phyloP scores from a whole-genome alignment of 2,888 invertebrate genomes.

The Unio pictorum region DNA sequence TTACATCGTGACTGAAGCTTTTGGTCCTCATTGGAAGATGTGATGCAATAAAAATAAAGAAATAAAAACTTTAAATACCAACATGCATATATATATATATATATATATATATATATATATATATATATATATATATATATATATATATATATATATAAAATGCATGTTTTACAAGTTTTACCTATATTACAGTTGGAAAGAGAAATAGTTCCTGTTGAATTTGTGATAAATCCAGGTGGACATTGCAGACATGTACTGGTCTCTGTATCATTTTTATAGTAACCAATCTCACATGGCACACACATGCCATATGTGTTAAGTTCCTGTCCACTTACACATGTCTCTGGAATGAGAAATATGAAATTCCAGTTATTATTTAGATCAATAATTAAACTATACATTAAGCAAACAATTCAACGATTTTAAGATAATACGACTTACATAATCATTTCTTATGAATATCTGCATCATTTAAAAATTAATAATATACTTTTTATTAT shows the following conservation, averaged over 20 bases:
- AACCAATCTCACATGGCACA: constrained; percentile 76
- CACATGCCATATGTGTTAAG: constrained; percentile 86
- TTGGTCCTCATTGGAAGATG: too few species aligned
- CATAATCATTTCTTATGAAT: neutral
- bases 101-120: too few species aligned
- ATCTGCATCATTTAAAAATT: too few species aligned
- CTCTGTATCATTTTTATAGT: constrained; percentile 30
- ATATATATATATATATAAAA: too few species aligned
- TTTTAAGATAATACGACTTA: neutral
- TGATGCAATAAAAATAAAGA: too few species aligned
- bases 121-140: too few species aligned
- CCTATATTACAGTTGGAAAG: constrained; percentile 70
- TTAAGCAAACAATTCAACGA: neutral
- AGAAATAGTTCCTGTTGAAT: constrained; percentile 84
- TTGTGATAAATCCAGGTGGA: constrained; percentile 88
- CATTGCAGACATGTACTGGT: constrained; percentile 30
- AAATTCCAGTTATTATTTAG: neutral
- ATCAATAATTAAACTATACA: neutral
- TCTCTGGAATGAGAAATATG: constrained; percentile 22
- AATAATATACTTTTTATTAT: too few species aligned
- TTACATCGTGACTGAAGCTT: too few species aligned
- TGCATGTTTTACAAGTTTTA: constrained; percentile 12
- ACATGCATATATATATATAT: too few species aligned
- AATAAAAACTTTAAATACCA: too few species aligned
- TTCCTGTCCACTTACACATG: constrained; percentile 42